Base-by-base conservation (phyloP, 2,113 vertebrate genomes). In the Cichladusa arquata region DNA sequence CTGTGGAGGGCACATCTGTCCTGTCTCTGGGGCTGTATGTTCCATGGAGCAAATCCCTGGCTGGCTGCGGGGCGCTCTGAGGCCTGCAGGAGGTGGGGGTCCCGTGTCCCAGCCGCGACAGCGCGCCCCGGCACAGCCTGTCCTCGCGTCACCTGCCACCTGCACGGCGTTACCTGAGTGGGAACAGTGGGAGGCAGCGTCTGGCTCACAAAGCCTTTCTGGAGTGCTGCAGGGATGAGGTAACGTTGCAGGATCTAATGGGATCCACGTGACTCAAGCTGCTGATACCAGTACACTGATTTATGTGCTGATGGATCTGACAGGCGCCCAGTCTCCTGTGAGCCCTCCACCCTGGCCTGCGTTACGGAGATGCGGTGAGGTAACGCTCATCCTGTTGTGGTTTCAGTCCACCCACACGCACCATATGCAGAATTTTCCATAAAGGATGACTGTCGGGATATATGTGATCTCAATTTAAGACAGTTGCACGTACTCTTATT, bases 41-140 rank as follows among this genome's bases (percentile, higher is more conserved):
- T 9, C 11, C 26, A 1, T 0, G 4, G 53, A 47, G 36, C 50
- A 12, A 24, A 58, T 13, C 16, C 16, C 14, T 8, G 44, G 2
- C 8, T 44, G 0, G 3, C 31, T 1, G 2, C 9, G 19, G 0
- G 4, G 31, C 0, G 0, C 60, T 31, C 4, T 15, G 13, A 1
- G 6, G 26, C 50, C 19, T 11, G 25, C 1, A 1, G 54, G n/a
- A 38, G 71, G 3, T 31, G 64, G 28, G 83, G 64, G 24, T 28
- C 12, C 48, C 2, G 0, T 56, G 89, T 45, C 61, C 34, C 47
- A 17, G 50, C 28, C 0, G 1, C 20, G 18, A 13, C 2, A 6
- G 25, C 11, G 0, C 31, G 65, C 31, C 81, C 56, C 2, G 19
- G 61, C 81, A 48, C 36, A 31, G 31, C 72, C 64, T 1, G 2